Conservation (phyloP, 2,113 vertebrate genomes). For the Regulus satrapa region DNA sequence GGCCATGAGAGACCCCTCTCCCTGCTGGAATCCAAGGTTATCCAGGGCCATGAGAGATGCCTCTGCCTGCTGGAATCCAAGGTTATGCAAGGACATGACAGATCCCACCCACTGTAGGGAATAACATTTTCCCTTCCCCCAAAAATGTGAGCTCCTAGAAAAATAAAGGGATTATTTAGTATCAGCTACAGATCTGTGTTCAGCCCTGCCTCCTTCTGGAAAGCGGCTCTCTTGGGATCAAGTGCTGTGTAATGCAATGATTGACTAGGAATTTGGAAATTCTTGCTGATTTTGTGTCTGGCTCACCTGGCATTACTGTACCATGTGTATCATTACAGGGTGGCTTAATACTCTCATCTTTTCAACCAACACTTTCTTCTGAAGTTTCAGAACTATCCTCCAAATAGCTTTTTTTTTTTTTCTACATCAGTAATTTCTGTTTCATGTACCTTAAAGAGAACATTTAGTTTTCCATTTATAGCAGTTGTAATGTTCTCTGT, state of each 20-base stretch:
- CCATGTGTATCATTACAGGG: not conserved
- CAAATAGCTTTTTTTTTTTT: not conserved
- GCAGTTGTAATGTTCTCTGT: not conserved
- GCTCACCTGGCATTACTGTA: not conserved
- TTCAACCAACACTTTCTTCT: not conserved
- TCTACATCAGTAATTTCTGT: not conserved
- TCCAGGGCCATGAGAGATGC: not conserved
- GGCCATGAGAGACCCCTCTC: not conserved
- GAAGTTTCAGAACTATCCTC: not conserved
- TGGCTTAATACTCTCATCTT: not conserved
- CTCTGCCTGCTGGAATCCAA: too few species aligned
- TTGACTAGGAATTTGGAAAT: not conserved
- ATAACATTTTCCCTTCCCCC: not conserved
- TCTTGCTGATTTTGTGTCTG: not conserved
- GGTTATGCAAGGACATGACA: too few species aligned
- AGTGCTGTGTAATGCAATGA: not conserved
- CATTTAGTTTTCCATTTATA: not conserved
- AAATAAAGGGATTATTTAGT: not conserved
- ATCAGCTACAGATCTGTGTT: not conserved
- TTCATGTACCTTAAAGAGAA: not conserved
- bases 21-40: not conserved
- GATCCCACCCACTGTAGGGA: not conserved
- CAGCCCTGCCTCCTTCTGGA: not conserved
- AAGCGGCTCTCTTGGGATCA: rapidly evolving
- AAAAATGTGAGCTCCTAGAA: not conserved